Conservation (phyloP, 2,113 vertebrate species). For the Azemiops feae region DNA sequence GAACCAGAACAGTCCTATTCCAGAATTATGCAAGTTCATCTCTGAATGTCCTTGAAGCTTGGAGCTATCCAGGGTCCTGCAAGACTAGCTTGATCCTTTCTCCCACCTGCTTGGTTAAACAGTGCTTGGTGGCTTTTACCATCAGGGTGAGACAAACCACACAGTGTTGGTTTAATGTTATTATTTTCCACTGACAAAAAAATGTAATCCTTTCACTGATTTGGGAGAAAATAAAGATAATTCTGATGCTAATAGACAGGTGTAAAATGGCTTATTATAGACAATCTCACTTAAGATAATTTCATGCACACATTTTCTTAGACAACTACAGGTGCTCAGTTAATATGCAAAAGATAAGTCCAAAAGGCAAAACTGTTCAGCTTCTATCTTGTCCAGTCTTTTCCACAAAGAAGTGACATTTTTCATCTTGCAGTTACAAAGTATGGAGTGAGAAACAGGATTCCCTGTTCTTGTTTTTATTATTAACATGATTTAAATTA, state of each 20-base stretch:
- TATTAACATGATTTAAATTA: background rate
- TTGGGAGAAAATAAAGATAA: background rate
- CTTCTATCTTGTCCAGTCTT: too few species aligned
- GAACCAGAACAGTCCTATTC: background rate
- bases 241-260: background rate
- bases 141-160: background rate
- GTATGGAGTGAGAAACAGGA: background rate
- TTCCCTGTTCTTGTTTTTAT: background rate
- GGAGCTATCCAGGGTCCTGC: constrained; percentile 2
- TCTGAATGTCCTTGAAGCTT: background rate
- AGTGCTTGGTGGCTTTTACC: background rate
- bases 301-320: background rate
- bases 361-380: background rate
- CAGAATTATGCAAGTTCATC: background rate
- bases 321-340: background rate
- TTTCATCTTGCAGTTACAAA: background rate
- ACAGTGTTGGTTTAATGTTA: background rate
- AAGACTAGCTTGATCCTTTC: background rate
- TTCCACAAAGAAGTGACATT: too few species aligned
- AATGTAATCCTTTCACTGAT: background rate
- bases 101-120: background rate
- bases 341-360: background rate
- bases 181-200: background rate
- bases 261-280: background rate
- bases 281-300: background rate